phyloP scores from a whole-genome alignment of 2,113 vertebrate species.

The Leptocoma aspasia region DNA sequence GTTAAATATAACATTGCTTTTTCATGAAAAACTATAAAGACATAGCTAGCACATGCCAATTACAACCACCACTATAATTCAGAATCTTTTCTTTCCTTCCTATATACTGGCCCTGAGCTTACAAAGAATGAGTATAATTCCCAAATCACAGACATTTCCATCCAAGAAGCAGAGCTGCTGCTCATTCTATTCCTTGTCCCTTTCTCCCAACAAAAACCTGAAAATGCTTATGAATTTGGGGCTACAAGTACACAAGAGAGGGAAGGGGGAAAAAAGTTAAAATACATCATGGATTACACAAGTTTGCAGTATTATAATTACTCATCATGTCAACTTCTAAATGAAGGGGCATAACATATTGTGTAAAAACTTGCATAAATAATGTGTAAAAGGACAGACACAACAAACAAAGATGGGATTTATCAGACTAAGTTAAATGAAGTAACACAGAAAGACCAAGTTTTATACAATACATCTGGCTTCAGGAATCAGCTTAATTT shows the following conservation, averaged over 20 bases:
- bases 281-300: background rate
- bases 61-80: background rate
- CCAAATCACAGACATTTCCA: background rate
- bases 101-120: background rate
- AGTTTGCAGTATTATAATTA: background rate
- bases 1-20: background rate
- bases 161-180: background rate
- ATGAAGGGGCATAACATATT: background rate
- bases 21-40: background rate
- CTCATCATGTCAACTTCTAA: background rate
- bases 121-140: background rate
- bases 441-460: background rate
- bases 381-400: background rate
- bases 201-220: background rate
- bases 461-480: background rate
- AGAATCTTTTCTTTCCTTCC: background rate
- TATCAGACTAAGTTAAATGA: background rate
- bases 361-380: background rate
- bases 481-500: background rate
- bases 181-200: background rate
- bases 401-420: background rate
- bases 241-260: background rate
- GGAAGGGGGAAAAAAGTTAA: background rate
- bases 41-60: background rate
- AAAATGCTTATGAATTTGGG: background rate